Conservation (phyloP, 2,888 invertebrate species). For the Esperia sulphurella region DNA sequence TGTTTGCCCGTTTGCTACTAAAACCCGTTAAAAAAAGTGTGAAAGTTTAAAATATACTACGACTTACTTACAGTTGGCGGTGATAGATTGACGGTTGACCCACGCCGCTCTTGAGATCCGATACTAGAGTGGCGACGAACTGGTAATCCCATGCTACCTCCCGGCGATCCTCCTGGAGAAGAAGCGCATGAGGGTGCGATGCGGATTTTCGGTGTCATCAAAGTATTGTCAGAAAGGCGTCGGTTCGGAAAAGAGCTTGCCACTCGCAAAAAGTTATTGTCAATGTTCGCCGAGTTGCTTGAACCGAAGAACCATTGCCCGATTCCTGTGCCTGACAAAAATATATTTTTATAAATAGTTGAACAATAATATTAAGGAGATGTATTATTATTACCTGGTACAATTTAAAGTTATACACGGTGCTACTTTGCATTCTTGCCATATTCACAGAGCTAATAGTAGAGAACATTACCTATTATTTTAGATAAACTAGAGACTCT, state of each 20-base stretch:
- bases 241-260: conserved; percentile 90
- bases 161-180: conserved; percentile 85
- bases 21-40: too few species aligned
- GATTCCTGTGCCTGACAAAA: conserved; percentile 61
- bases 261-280: conserved; percentile 91
- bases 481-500: too few species aligned
- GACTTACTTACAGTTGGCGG: conserved; percentile 92
- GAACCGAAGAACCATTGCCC: conserved; percentile 92
- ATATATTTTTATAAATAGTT: too few species aligned
- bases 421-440: too few species aligned
- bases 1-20: too few species aligned
- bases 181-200: conserved; percentile 94
- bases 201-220: conserved; percentile 93
- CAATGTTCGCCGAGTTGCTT: conserved; percentile 89
- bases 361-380: too few species aligned
- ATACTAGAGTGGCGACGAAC: conserved; percentile 94
- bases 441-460: too few species aligned
- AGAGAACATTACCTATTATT: too few species aligned
- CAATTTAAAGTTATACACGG: too few species aligned
- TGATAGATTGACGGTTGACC: conserved; percentile 90
- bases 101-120: conserved; percentile 92
- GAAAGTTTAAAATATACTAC: too few species aligned
- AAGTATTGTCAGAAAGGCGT: conserved; percentile 93
- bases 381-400: too few species aligned
- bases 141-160: conserved; percentile 85